Conservation (phyloP, 2,113 vertebrate genomes). For the Syngnathoides biaculeatus region DNA sequence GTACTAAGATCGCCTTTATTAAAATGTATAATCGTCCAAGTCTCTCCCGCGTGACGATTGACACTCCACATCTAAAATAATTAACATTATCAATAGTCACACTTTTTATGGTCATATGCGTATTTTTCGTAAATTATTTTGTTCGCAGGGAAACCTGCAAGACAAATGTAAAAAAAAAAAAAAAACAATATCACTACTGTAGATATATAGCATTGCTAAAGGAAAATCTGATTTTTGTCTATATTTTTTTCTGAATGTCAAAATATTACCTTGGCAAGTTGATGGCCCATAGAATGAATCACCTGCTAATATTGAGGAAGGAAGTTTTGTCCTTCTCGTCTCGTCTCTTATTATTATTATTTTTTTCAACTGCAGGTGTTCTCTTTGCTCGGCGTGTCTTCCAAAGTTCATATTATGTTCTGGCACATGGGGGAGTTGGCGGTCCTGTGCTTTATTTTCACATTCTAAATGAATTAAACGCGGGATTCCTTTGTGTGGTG, state of each 20-base stretch:
- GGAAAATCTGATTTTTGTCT: too few species aligned
- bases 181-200: too few species aligned
- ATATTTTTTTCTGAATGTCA: background rate
- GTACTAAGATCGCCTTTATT: background rate
- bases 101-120: too few species aligned
- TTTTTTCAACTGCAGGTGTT: conserved; percentile 67
- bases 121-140: too few species aligned
- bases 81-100: too few species aligned
- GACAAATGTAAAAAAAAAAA: too few species aligned
- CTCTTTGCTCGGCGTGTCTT: conserved; percentile 56
- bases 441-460: conserved; percentile 74
- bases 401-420: conserved; percentile 80
- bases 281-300: background rate
- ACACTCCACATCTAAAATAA: background rate
- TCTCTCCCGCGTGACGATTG: background rate
- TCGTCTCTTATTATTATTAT: too few species aligned
- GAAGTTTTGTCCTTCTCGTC: conserved; percentile 8
- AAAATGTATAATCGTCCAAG: background rate
- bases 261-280: background rate
- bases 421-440: conserved; percentile 71
- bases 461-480: conserved; percentile 79
- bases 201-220: too few species aligned
- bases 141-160: too few species aligned
- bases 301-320: background rate
- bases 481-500: conserved; percentile 68